These are phyloP conservation scores for Augochlorella aurata DNA, from an alignment of 2,888 invertebrate genomes.

Conservation along the genomic window DNA sequence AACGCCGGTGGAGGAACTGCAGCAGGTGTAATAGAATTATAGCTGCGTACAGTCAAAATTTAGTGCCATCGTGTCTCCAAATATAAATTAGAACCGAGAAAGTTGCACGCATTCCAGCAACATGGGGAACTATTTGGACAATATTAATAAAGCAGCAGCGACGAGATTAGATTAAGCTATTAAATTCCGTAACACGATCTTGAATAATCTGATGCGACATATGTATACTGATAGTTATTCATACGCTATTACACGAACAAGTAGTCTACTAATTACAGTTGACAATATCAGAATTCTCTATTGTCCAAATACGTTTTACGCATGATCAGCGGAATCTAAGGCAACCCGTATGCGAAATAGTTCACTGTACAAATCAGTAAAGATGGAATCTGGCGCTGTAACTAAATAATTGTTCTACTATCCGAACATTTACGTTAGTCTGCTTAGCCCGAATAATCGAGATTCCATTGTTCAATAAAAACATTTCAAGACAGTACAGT, in stretches of 20 bases:
- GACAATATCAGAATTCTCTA: no score
- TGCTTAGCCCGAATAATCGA: no score
- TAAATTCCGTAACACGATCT: background rate
- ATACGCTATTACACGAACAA: background rate
- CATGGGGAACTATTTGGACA: slow-evolving; percentile 36
- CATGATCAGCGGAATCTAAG: no score
- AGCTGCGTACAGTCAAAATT: slow-evolving; percentile 30
- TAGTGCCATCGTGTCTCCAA: slow-evolving; percentile 28
- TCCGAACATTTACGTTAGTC: no score
- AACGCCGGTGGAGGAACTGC: slow-evolving; percentile 27
- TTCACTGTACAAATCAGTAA: no score
- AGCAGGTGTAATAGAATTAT: slow-evolving; percentile 39
- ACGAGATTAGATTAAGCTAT: slow-evolving; percentile 20
- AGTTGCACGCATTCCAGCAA: slow-evolving; percentile 24
- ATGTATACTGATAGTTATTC: background rate
- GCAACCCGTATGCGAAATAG: no score
- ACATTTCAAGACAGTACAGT: no score
- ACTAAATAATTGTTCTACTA: no score
- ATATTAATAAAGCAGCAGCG: slow-evolving; percentile 5
- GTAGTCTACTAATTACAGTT: no score
- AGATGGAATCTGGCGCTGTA: no score
- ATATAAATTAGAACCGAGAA: slow-evolving; percentile 46
- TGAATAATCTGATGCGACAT: slow-evolving; percentile 5
- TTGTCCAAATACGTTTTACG: no score
- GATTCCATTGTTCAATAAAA: no score